Evolutionary conservation across 2,113 vertebrate genomes (phyloP).

Genomic region (Pachycephala philippinensis): DNA sequence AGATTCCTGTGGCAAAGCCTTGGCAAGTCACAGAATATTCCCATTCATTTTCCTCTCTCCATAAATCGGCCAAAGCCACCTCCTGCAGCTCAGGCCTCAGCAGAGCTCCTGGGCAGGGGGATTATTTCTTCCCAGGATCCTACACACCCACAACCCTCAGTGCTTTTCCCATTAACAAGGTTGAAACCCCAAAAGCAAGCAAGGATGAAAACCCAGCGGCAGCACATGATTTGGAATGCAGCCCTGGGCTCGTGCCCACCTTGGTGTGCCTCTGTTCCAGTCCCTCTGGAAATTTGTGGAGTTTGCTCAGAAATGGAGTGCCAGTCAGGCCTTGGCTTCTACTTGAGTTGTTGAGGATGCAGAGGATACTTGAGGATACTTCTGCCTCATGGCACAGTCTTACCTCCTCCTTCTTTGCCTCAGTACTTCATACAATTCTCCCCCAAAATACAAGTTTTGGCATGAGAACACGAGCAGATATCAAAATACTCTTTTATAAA

Average conservation of each 20-base stretch:
- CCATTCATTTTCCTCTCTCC: background rate
- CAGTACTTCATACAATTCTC: background rate
- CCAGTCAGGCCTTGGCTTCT: background rate
- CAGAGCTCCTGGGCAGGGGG: background rate
- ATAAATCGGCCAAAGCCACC: background rate
- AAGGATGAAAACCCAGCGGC: background rate
- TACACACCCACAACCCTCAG: background rate
- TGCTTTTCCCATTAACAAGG: background rate
- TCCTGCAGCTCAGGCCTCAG: background rate
- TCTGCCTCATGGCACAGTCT: background rate
- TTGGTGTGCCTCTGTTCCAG: background rate
- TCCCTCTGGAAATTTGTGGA: background rate
- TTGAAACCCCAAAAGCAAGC: background rate
- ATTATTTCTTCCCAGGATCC: background rate
- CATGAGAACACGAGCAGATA: background rate
- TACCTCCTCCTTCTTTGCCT: background rate
- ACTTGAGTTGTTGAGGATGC: background rate
- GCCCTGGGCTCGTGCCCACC: background rate
- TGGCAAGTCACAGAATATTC: background rate
- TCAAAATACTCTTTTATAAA: background rate
- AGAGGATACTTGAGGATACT: no score
- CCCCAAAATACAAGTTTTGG: background rate
- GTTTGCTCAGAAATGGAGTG: background rate
- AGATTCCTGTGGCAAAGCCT: constrained; percentile 11
- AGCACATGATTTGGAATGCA: background rate